Percentiles rank a stretch among this genome's conserved stretches.
Conservation (phyloP, 2,113 vertebrate species). For the Pelusios castaneus region DNA sequence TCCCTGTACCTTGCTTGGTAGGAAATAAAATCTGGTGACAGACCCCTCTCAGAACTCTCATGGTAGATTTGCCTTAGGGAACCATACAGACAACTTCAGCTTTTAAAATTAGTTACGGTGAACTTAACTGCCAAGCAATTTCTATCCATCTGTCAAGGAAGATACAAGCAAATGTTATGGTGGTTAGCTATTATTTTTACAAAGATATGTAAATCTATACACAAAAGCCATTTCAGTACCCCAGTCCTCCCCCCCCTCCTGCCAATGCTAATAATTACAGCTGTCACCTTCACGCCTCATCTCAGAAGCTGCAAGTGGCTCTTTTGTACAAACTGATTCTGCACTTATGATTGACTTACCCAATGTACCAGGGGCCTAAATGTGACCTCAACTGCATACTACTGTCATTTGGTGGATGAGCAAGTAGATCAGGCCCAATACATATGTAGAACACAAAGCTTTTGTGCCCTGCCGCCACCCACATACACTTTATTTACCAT, state of each 20-base stretch:
- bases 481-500: background rate
- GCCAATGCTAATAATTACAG: background rate
- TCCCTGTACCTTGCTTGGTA: fast-evolving
- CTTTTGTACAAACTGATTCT: background rate
- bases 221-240: background rate
- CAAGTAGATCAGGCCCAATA: background rate
- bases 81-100: background rate
- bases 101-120: background rate
- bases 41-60: background rate
- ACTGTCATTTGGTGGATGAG: background rate
- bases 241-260: background rate
- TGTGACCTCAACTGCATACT: background rate
- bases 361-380: background rate
- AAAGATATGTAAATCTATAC: background rate
- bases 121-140: background rate
- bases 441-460: background rate
- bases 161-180: background rate
- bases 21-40: background rate
- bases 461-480: background rate
- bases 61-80: background rate
- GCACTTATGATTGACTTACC: background rate
- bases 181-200: background rate
- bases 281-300: background rate
- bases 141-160: background rate
- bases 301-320: background rate